Conservation (phyloP, 2,113 vertebrate species). For the Engystomops pustulosus region DNA sequence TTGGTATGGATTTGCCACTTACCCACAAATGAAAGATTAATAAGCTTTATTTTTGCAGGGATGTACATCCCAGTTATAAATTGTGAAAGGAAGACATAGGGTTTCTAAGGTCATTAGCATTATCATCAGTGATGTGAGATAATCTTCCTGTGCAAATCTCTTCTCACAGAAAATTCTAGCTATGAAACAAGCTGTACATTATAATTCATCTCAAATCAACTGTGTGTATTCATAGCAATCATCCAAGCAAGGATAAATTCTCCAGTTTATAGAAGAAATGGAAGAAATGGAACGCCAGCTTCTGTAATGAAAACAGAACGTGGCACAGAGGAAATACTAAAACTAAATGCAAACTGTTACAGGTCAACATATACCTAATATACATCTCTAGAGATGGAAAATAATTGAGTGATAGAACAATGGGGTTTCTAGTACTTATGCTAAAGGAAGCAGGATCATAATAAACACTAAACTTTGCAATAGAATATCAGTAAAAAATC, state of each 20-base stretch:
- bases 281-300: neutral
- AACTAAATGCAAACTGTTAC: too few species aligned
- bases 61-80: neutral
- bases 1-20: neutral
- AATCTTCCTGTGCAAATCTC: neutral
- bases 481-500: too few species aligned
- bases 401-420: too few species aligned
- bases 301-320: neutral
- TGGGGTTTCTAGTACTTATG: too few species aligned
- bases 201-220: neutral
- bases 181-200: neutral
- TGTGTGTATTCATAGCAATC: neutral
- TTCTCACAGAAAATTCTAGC: neutral
- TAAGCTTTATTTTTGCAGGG: neutral
- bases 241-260: neutral
- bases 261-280: neutral
- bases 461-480: too few species aligned
- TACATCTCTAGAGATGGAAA: too few species aligned
- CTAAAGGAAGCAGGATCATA: too few species aligned
- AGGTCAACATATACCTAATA: too few species aligned
- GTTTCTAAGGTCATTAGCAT: neutral
- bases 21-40: slow-evolving; percentile 15
- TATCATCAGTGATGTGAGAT: neutral
- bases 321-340: neutral
- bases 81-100: slow-evolving; percentile 8